Percentiles rank a stretch among this genome's conserved stretches.
These are phyloP conservation scores for Danio tinwini DNA, from an alignment of 2,797 vertebrate genomes.

Conservation along the genomic window DNA sequence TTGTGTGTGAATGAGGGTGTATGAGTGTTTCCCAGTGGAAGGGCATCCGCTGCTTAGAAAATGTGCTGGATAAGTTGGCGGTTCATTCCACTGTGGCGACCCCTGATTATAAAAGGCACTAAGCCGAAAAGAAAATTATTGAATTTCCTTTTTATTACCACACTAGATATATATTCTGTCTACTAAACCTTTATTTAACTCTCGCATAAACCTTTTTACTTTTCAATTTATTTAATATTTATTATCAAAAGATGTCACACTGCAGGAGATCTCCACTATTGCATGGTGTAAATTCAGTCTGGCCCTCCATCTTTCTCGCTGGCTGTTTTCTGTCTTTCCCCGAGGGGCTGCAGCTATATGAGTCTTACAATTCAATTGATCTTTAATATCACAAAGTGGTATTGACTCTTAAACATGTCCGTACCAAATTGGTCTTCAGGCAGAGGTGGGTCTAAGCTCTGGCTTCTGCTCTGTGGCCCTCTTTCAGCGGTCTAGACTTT, in stretches of 20 bases:
- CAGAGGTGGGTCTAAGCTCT: not conserved
- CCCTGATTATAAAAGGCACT: too few species aligned
- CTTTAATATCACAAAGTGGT: constrained; percentile 76
- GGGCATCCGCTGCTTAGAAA: too few species aligned
- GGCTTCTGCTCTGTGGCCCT: not conserved
- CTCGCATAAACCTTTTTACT: not conserved
- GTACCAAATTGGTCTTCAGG: constrained; percentile 20
- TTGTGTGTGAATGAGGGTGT: too few species aligned
- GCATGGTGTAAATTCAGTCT: constrained; percentile 16
- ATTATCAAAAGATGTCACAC: not conserved
- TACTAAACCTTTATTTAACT: too few species aligned
- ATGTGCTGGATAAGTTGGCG: too few species aligned
- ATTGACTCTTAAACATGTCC: constrained; percentile 70
- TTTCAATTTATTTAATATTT: not conserved
- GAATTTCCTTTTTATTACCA: too few species aligned
- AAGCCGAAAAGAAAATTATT: too few species aligned
- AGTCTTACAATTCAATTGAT: constrained; percentile 75
- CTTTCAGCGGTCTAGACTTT: not conserved
- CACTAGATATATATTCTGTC: not conserved
- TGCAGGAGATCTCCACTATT: not conserved
- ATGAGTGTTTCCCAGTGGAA: too few species aligned
- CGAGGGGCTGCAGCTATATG: constrained; percentile 68
- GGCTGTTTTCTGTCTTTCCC: constrained; percentile 65
- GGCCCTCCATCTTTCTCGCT: constrained; percentile 9
- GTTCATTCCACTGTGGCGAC: too few species aligned